A percentile compares a stretch with the other conserved stretches of the same genome.
phyloP scores from a whole-genome alignment of 2,888 invertebrate species.

The Mellilla xanthometata region DNA sequence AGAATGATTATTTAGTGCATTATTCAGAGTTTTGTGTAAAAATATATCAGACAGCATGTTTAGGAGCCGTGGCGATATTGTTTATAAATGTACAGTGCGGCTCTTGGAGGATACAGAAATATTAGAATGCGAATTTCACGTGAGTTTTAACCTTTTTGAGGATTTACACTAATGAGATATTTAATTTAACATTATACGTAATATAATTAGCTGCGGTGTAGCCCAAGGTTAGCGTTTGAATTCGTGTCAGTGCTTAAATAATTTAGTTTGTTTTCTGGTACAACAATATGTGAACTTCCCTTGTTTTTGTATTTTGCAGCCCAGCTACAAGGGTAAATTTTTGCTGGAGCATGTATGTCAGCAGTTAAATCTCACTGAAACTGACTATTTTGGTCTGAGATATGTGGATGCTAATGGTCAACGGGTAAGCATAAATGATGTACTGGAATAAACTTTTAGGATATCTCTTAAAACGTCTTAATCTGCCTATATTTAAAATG shows the following conservation, averaged over 20 bases:
- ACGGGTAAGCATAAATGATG: constrained; percentile 92
- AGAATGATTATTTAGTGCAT: constrained; percentile 36
- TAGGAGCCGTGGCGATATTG: constrained; percentile 89
- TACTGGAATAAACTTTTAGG: too few relatives aligned
- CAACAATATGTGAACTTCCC: too few relatives aligned
- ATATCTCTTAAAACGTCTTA: too few relatives aligned
- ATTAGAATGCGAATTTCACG: constrained; percentile 95
- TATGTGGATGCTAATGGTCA: constrained; percentile 95
- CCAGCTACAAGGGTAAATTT: constrained; percentile 94
- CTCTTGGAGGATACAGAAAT: constrained; percentile 95
- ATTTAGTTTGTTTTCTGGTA: too few relatives aligned
- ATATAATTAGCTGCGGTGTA: too few relatives aligned
- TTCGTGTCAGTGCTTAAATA: neutral
- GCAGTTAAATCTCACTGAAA: constrained; percentile 94
- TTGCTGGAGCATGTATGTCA: constrained; percentile 95
- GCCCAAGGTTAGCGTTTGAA: too few relatives aligned
- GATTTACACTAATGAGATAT: neutral
- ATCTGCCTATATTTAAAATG: too few relatives aligned
- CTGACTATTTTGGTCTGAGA: constrained; percentile 96
- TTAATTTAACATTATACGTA: too few relatives aligned
- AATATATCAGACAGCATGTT: constrained; percentile 70
- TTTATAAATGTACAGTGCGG: constrained; percentile 94
- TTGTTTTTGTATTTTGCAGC: too few relatives aligned
- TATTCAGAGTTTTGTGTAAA: constrained; percentile 4
- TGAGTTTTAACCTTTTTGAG: constrained; percentile 45